Conservation (phyloP, 2,113 vertebrate genomes). For the Rhegmatorhina hoffmannsi region DNA sequence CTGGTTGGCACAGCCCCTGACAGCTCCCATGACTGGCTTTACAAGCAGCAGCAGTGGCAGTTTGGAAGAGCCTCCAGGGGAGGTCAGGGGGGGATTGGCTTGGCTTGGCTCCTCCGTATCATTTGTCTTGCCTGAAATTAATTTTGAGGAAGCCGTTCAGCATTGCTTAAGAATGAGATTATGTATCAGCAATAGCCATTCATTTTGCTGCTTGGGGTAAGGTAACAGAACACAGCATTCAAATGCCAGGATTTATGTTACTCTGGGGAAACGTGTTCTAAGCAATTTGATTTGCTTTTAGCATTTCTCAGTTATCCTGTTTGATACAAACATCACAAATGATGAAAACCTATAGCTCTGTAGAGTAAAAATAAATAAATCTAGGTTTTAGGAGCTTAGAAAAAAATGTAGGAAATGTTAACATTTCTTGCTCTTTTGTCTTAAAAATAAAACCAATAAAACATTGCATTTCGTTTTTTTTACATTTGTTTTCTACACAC, state of each 20-base stretch:
- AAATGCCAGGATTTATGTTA: constrained; percentile 18
- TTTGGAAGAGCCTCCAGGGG: constrained; percentile 45
- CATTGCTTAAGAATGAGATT: constrained; percentile 17
- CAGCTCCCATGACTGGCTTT: constrained; percentile 41
- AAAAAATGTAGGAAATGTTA: neutral
- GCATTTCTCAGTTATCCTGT: neutral
- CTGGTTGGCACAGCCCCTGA: constrained; percentile 16
- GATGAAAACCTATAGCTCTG: neutral
- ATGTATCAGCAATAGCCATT: neutral
- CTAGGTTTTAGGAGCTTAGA: neutral
- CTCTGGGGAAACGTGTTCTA: constrained; percentile 6
- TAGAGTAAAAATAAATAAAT: neutral
- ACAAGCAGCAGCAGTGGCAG: constrained; percentile 43
- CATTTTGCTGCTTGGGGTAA: neutral
- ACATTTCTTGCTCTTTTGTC: neutral
- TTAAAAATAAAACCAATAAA: neutral
- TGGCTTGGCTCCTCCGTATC: constrained; percentile 5
- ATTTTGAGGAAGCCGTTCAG: constrained; percentile 41
- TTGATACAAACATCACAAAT: neutral
- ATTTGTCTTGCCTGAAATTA: constrained; percentile 56
- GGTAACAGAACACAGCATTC: neutral
- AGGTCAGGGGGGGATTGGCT: constrained; percentile 23
- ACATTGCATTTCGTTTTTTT: neutral
- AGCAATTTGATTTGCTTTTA: neutral
- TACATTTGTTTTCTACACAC: neutral